These are phyloP conservation scores for Vanacampus margaritifer DNA, from an alignment of 2,113 vertebrate genomes.

Conservation along the genomic window DNA sequence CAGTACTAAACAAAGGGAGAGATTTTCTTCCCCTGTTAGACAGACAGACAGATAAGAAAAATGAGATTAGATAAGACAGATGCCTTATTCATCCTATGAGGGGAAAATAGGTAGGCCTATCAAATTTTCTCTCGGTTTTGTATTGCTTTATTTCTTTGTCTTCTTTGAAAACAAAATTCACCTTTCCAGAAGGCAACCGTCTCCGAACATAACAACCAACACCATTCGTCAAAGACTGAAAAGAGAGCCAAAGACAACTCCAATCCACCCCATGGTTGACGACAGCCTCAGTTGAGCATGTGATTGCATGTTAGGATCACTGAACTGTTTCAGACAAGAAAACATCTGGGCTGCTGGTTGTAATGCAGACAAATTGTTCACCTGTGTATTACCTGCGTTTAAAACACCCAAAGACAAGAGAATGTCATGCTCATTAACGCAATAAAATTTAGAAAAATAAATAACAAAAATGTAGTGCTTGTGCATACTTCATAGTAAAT, in stretches of 20 bases:
- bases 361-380: constrained; percentile 53
- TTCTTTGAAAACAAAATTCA: constrained; percentile 21
- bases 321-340: constrained; percentile 36
- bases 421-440: no score
- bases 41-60: no score
- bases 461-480: no score
- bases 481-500: background rate
- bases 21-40: no score
- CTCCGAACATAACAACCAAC: background rate
- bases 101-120: no score
- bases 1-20: background rate
- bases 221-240: background rate
- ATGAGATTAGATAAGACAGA: no score
- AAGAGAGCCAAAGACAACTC: constrained; percentile 24
- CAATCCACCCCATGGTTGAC: constrained; percentile 38
- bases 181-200: constrained; percentile 10
- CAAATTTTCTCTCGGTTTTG: background rate
- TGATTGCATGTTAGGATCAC: constrained; percentile 54
- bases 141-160: constrained; percentile 14
- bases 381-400: constrained; percentile 22
- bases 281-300: constrained; percentile 58
- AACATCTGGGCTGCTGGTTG: constrained; percentile 38
- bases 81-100: no score
- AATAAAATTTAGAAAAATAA: background rate
- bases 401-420: constrained; percentile 5